Evolutionary conservation across 2,113 vertebrate genomes (phyloP), one percentile per base, ranked within the genome.

Genomic region (Melanostigma gelatinosum): DNA sequence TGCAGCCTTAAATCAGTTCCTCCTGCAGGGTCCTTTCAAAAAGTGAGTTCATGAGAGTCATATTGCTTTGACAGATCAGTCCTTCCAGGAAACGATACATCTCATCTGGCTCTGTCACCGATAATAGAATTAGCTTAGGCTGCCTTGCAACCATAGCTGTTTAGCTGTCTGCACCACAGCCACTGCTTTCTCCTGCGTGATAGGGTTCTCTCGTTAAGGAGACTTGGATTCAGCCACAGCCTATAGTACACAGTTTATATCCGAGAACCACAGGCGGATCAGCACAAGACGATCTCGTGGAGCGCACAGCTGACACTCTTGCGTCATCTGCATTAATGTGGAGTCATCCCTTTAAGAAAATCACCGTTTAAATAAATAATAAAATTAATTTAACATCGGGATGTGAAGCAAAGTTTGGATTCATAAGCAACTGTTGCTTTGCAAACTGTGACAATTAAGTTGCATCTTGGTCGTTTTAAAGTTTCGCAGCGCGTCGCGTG

Each of bases 61-160:
- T 67, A 48, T 82, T 84, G 67, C 83, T 40, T 40, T 54, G 62
- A 54, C 73, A n/a, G 70, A 6, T 9, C 13, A 50, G 61, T 42
- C 20, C 58, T 83, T 72, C 60, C 83, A 82, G 58, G 79, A 88
- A 71, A 83, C 13, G 11, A 48, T 57, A 75, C 78, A 72, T 84
- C 82, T 82, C 29, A 84, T 82, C 84, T 81, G 79, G 29, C 83
- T 69, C 83, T 38, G 77, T 74, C 85, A 81, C 90, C 64, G 61
- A 54, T 83, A 75, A 82, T 90, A 92, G 80, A 81, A 87, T 90
- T 92, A 91, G 92, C 82, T 77, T 76, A 40, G 46, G 71, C 86
- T 85, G 79, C 77, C 64, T 66, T 80, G 85, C 85, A 83, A 82
- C 84, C 69, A 22, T 64, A 71, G 66, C 72, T 52, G 54, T 22